Evolutionary conservation across 2,797 vertebrate species (phyloP), one percentile per base, ranked within the genome.

Genomic region (Cryptoblepharus egeriae): DNA sequence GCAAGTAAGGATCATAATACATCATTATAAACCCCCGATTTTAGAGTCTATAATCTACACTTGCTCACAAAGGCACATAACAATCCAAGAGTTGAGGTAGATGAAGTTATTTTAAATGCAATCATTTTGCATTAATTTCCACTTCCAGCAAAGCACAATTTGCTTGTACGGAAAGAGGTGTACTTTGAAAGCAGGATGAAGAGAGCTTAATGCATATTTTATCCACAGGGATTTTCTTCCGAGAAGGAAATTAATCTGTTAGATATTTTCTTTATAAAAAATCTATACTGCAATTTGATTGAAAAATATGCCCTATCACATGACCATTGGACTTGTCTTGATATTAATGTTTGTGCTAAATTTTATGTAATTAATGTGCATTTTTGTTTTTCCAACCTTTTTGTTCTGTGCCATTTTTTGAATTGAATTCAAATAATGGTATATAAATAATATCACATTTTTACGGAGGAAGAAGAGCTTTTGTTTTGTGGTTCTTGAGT

Each of bases 141-240:
- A 52, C 70, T 91, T 84, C 16, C 64, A 4, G 52, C 72, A 15
- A 79, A 68, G 3, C 18, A 74, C 88, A 82, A 71, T 89, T 91
- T 91, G 18, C 13, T 24, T 60, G 9, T 85, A 71, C 3, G 77
- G 22, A 79, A 42, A 10, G 67, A 86, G 82, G 55, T 5, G 63
- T 5, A 80, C 87, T 83, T 93, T 93, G 61, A 80, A 85, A 88
- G 13, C 70, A n/a, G 69, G 60, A 75, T 22, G 30, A 87, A 82
- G 39, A 86, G 0, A 30, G 2, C 28, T 85, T 26, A 42, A 32
- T 80, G 79, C 76, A 12, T 77, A 79, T 86, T 87, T 83, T 82
- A 79, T 75, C 86, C 26, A 85, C 83, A 78, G 85, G 20, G 10
- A 7, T 79, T n/a, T 87, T 77, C 75, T 84, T 72, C 70, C 77